Evolutionary conservation across 2,797 vertebrate species (phyloP).

Genomic region (Neopelma chrysocephalum): DNA sequence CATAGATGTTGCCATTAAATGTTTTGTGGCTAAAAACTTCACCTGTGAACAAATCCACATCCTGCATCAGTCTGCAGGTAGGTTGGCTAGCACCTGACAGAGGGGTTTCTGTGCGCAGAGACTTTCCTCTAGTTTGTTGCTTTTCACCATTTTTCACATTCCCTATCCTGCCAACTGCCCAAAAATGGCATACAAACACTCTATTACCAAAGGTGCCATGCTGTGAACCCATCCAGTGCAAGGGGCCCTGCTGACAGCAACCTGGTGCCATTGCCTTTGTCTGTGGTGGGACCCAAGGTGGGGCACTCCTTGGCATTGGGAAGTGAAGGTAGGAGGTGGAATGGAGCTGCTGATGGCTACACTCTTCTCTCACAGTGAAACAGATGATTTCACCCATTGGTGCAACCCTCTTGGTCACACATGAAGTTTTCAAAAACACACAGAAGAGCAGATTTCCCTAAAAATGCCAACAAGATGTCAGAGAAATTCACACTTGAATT

Average conservation of each 20-base stretch:
- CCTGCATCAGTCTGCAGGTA: not conserved
- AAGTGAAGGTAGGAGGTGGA: not conserved
- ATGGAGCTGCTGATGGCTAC: not conserved
- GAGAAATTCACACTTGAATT: not conserved
- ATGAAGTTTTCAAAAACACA: not conserved
- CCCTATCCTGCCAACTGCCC: not conserved
- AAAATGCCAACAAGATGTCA: not conserved
- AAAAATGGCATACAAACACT: not conserved
- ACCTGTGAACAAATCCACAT: not conserved
- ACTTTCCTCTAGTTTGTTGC: not conserved
- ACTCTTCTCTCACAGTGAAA: not conserved
- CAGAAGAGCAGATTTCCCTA: not conserved
- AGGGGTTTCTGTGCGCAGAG: not conserved
- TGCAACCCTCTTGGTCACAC: not conserved
- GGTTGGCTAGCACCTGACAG: not conserved
- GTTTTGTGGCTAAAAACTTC: not conserved
- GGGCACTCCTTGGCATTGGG: not conserved
- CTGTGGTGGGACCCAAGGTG: not conserved
- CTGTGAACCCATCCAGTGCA: not conserved
- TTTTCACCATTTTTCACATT: not conserved
- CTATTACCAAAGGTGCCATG: accelerated
- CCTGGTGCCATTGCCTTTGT: not conserved
- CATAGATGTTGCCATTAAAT: not conserved
- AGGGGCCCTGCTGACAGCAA: accelerated
- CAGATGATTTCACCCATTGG: accelerated